A percentile compares a stretch with the other conserved stretches of the same genome.
Evolutionary conservation across 1,140 invertebrate species (phyloP).

Genomic region (Heliconius himera): DNA sequence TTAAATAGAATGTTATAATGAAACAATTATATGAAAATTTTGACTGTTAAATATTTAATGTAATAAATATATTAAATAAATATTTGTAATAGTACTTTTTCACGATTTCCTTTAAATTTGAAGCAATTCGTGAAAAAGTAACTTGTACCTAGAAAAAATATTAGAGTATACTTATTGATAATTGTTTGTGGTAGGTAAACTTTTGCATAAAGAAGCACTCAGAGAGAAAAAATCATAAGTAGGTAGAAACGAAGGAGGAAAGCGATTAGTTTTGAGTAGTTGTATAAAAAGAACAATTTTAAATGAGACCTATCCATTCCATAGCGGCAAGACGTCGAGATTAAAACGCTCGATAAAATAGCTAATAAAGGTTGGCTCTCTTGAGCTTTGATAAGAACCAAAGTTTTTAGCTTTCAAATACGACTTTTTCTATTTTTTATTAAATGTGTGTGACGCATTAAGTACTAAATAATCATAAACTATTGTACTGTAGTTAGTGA

Average conservation of each 20-base stretch:
- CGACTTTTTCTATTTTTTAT: neutral
- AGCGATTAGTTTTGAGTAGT: conserved; percentile 33
- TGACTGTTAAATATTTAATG: neutral
- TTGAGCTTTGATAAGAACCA: conserved; percentile 44
- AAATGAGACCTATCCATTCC: conserved; percentile 41
- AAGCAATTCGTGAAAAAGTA: neutral
- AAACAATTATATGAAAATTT: conserved; percentile 36
- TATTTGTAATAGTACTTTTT: neutral
- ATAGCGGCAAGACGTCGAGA: conserved; percentile 43
- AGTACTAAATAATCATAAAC: neutral
- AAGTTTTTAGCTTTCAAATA: conserved; percentile 38
- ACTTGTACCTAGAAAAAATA: neutral
- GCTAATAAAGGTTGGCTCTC: conserved; percentile 48
- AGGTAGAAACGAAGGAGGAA: conserved; percentile 25
- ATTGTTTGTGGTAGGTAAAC: neutral
- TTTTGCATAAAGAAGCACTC: neutral
- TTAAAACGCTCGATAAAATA: conserved; percentile 49
- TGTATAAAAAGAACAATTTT: conserved; percentile 39
- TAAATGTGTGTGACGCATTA: neutral
- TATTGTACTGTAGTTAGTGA: neutral
- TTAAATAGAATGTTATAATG: conserved; percentile 40
- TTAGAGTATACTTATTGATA: neutral
- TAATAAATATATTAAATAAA: conserved; percentile 18
- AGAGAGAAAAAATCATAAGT: conserved; percentile 18
- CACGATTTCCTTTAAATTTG: too few relatives aligned